Evolutionary conservation across 2,888 invertebrate species (phyloP), one percentile per base, ranked within the genome.

Genomic region (Eilema griseolum): DNA sequence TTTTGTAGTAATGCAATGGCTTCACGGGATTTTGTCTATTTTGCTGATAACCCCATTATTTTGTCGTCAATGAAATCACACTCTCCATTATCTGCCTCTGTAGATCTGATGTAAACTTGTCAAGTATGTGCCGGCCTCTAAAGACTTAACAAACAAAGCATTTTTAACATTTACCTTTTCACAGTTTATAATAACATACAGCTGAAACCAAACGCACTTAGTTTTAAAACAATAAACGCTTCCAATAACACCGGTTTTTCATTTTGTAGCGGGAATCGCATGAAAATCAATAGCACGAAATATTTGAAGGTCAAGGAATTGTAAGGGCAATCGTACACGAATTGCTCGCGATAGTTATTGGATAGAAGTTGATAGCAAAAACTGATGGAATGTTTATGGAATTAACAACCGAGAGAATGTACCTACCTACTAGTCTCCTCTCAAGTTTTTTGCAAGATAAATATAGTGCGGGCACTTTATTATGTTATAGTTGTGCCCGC

Each of bases 171-270:
- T 70, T 76, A 73, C 67, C 64, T 74, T 65, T 69, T 57, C 46
- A 73, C 56, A 26, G 75, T 73, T 79, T 75, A 52, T 77, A 65
- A 11, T 66, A 67, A 41, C 26, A 71, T 66, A 41, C 46, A 70
- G 70, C 66, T 72, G 59, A 69, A 69, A 76, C 71, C 69, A 74
- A 79, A 75, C 71, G 28, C 71, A 70, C 52, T 81, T 78, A 76
- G 61, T 70, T 73, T 71, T 69, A 71, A 70, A 75, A 46, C 60
- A 72, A 71, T 71, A 66, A 81, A 74, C 56, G 79, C 81, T 79
- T 81, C 41, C 63, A 77, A 74, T 61, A 73, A 70, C 1, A 69
- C 62, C n/a, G 2, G 63, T 23, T 52, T 52, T 60, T 65, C 37
- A 66, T 37, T 56, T 66, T 52, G 41, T 41, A 60, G 24, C 23